These are phyloP conservation scores for Brachyopa scutellaris DNA, from an alignment of 2,888 invertebrate genomes.

Conservation along the genomic window DNA sequence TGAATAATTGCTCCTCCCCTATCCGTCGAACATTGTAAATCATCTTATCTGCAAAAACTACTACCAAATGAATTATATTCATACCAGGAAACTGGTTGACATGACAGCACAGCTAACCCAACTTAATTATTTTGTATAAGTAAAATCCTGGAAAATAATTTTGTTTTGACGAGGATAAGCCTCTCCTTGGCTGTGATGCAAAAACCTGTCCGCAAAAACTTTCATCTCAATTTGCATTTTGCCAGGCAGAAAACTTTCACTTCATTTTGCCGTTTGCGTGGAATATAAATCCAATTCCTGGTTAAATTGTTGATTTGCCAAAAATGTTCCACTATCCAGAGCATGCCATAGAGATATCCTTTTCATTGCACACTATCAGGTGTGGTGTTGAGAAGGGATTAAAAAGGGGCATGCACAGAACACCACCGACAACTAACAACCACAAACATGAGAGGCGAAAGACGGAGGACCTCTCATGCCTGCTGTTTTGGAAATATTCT, in stretches of 20 bases:
- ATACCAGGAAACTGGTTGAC: constrained; percentile 46
- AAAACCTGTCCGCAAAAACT: not conserved
- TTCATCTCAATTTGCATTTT: constrained; percentile 53
- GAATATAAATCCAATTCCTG: constrained; percentile 51
- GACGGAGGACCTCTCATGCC: constrained; percentile 15
- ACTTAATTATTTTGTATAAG: constrained; percentile 51
- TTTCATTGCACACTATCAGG: constrained; percentile 50
- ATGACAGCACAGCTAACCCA: constrained; percentile 51
- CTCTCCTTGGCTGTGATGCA: not conserved
- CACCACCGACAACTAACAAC: too few species aligned
- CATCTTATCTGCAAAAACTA: too few species aligned
- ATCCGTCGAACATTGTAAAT: too few species aligned
- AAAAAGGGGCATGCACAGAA: constrained; percentile 38
- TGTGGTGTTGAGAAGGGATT: constrained; percentile 9
- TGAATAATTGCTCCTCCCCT: too few species aligned
- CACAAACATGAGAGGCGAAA: constrained; percentile 50
- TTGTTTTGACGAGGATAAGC: constrained; percentile 56
- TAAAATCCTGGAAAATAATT: constrained; percentile 38
- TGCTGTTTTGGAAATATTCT: constrained; percentile 59
- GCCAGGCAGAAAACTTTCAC: constrained; percentile 52
- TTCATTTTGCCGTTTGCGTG: constrained; percentile 52
- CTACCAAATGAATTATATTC: too few species aligned
- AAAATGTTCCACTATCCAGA: constrained; percentile 52
- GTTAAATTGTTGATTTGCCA: constrained; percentile 52
- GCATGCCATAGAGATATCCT: constrained; percentile 58